These are phyloP conservation scores for Drosophila meridiana DNA, from an alignment of 2,888 invertebrate species.

Conservation along the genomic window DNA sequence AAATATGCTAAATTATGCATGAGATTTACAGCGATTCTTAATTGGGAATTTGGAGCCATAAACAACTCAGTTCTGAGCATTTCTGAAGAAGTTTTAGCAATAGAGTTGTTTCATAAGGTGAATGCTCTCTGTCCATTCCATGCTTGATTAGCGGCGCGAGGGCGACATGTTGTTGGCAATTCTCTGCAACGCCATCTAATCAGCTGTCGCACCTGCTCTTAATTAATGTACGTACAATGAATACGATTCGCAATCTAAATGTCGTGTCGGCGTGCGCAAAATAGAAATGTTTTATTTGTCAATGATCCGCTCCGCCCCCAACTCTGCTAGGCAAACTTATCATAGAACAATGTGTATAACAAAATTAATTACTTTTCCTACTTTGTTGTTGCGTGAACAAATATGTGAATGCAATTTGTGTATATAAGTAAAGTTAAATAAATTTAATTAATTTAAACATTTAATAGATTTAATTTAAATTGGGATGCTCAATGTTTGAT, in stretches of 20 bases:
- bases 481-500: slow-evolving; percentile 5
- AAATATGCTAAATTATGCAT: slow-evolving; percentile 41
- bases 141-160: background rate
- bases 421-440: background rate
- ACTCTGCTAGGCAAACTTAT: background rate
- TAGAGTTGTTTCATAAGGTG: slow-evolving; percentile 11
- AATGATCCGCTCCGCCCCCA: background rate
- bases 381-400: background rate
- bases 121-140: background rate
- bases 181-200: slow-evolving; percentile 41
- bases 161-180: slow-evolving; percentile 27
- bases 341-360: slow-evolving; percentile 18
- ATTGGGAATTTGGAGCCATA: slow-evolving; percentile 43
- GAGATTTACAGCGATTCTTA: slow-evolving; percentile 45
- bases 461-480: slow-evolving; percentile 12
- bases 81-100: slow-evolving; percentile 36
- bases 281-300: slow-evolving; percentile 52
- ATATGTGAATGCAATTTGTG: background rate
- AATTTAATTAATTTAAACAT: slow-evolving; percentile 2
- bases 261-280: slow-evolving; percentile 55
- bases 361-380: slow-evolving; percentile 49
- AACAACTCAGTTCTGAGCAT: slow-evolving; percentile 36
- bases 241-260: slow-evolving; percentile 58
- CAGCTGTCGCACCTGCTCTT: slow-evolving; percentile 37
- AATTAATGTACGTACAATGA: slow-evolving; percentile 64